Evolutionary conservation across 2,797 vertebrate species (phyloP).

Genomic region (Lateolabrax maculatus): DNA sequence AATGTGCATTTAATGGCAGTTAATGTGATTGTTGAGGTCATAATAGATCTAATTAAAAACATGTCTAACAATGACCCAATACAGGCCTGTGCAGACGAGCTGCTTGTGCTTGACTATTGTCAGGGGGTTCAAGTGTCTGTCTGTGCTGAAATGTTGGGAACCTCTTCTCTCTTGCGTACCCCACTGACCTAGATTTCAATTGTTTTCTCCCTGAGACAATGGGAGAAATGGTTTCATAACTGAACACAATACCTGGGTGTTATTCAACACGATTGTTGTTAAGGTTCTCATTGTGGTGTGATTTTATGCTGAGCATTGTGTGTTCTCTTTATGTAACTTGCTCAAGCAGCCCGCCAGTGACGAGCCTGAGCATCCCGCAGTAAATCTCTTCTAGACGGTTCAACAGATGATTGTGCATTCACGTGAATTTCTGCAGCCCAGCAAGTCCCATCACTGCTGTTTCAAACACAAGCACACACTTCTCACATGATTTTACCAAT

Average conservation of each 20-base stretch:
- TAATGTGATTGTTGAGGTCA: slow-evolving; percentile 67
- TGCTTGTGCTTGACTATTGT: slow-evolving; percentile 78
- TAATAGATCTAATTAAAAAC: slow-evolving; percentile 77
- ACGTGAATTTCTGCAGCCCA: slow-evolving; percentile 2
- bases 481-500: background rate
- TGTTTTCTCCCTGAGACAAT: slow-evolving; percentile 85
- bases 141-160: slow-evolving; percentile 81
- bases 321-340: slow-evolving; percentile 68
- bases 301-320: slow-evolving; percentile 65
- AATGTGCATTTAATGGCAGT: slow-evolving; percentile 65
- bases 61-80: slow-evolving; percentile 71
- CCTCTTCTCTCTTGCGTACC: slow-evolving; percentile 80
- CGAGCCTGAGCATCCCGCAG: background rate
- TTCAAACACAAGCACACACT: slow-evolving; percentile 3
- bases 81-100: slow-evolving; percentile 66
- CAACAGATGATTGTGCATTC: slow-evolving; percentile 33
- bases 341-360: slow-evolving; percentile 13
- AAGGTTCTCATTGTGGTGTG: slow-evolving; percentile 72
- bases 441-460: background rate
- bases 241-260: slow-evolving; percentile 86
- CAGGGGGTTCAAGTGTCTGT: slow-evolving; percentile 79
- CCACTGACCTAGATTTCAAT: slow-evolving; percentile 90
- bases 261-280: slow-evolving; percentile 78
- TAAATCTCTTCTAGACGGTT: slow-evolving; percentile 15
- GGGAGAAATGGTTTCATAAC: slow-evolving; percentile 84